Percentiles rank a stretch among this genome's conserved stretches.
These are phyloP conservation scores for Eurytoma adleriae DNA, from an alignment of 2,888 invertebrate genomes.

Conservation along the genomic window DNA sequence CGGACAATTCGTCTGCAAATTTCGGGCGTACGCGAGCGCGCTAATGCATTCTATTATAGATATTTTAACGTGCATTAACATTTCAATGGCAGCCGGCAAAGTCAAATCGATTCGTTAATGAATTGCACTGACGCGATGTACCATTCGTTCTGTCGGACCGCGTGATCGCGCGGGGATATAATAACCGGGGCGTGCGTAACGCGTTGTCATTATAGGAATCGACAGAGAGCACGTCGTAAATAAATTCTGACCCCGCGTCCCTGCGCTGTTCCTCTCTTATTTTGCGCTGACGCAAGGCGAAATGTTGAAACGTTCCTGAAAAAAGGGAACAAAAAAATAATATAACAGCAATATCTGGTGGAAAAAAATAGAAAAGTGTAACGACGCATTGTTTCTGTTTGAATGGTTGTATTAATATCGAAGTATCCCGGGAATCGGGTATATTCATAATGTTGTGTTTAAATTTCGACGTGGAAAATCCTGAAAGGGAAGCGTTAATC, in stretches of 20 bases:
- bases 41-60: conserved; percentile 1
- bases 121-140: background rate
- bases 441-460: background rate
- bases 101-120: conserved; percentile 15
- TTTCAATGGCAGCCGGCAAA: conserved; percentile 19
- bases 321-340: too few species aligned
- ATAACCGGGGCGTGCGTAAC: conserved; percentile 3
- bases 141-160: background rate
- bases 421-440: background rate
- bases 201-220: conserved; percentile 10
- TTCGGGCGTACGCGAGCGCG: background rate
- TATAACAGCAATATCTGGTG: too few species aligned
- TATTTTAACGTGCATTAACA: conserved; percentile 32
- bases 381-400: too few species aligned
- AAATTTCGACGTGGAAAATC: too few species aligned
- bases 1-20: background rate
- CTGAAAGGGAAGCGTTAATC: too few species aligned
- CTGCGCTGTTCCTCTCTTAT: too few species aligned
- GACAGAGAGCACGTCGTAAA: background rate
- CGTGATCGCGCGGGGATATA: background rate
- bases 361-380: too few species aligned
- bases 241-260: too few species aligned
- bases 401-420: background rate
- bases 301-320: too few species aligned
- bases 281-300: too few species aligned